Percentiles rank a stretch among this genome's conserved stretches.
Conservation (phyloP, 2,797 vertebrate genomes). For the Amblyraja radiata region DNA sequence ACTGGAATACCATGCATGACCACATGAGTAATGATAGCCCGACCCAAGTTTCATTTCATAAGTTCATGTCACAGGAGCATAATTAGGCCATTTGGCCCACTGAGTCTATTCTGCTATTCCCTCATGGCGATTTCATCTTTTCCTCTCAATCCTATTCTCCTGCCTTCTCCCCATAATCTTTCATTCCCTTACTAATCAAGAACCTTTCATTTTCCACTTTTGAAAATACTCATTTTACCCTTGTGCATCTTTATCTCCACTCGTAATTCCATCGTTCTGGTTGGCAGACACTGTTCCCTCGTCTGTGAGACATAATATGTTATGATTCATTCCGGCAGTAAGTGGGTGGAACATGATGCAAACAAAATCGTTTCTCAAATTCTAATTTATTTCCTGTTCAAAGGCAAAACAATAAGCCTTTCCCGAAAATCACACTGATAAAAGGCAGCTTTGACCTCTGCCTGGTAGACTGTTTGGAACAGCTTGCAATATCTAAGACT, state of each 20-base stretch:
- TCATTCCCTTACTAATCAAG: no score
- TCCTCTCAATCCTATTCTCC: no score
- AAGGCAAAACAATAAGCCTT: not conserved
- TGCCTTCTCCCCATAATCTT: no score
- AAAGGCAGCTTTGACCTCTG: not conserved
- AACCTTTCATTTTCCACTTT: no score
- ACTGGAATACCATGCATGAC: not conserved
- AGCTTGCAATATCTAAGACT: not conserved
- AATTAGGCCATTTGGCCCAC: no score
- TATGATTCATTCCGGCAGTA: not conserved
- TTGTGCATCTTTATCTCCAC: not conserved
- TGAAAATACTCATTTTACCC: no score
- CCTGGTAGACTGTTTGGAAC: not conserved
- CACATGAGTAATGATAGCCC: not conserved
- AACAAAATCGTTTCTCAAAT: not conserved
- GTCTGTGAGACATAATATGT: constrained; percentile 3
- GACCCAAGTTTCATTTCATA: not conserved
- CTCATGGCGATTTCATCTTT: no score
- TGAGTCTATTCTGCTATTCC: no score
- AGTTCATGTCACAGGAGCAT: no score
- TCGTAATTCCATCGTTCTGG: not conserved
- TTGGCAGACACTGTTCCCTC: not conserved
- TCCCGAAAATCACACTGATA: not conserved
- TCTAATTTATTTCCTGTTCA: not conserved
- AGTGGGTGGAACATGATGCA: constrained; percentile 12